A percentile compares a stretch with the other conserved stretches of the same genome.
Evolutionary conservation across 2,888 invertebrate genomes (phyloP).

Genomic region (Zaprionus obscuricornis): DNA sequence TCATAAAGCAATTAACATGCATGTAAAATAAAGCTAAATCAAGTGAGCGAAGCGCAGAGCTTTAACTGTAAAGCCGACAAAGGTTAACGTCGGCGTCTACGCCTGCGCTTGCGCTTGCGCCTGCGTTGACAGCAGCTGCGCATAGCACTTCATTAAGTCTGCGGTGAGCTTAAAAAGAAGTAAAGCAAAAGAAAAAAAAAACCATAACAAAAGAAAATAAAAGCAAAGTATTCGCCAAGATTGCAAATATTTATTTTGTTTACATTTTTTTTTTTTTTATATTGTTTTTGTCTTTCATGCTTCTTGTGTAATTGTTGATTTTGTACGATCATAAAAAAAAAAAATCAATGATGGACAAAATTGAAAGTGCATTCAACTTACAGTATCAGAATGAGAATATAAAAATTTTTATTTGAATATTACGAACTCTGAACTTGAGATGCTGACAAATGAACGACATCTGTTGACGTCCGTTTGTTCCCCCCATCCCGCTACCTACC

Average conservation of each 20-base stretch:
- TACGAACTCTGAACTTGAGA: constrained; percentile 36
- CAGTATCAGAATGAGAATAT: constrained; percentile 12
- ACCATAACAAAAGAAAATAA: constrained; percentile 11
- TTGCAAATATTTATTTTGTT: constrained; percentile 64
- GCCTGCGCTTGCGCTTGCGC: not conserved
- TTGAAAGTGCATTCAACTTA: constrained; percentile 68
- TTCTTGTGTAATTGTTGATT: constrained; percentile 57
- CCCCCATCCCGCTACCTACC: not conserved
- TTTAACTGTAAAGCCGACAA: constrained; percentile 68
- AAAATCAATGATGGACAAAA: constrained; percentile 43
- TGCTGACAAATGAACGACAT: too few relatives aligned
- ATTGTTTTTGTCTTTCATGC: constrained; percentile 11
- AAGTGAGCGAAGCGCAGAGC: constrained; percentile 46
- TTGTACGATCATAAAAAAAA: constrained; percentile 57
- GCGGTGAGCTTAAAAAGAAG: constrained; percentile 3
- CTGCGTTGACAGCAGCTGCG: constrained; percentile 8
- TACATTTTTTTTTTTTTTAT: constrained; percentile 26
- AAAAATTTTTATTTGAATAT: not conserved
- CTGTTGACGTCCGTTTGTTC: too few relatives aligned
- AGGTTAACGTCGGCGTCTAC: constrained; percentile 40
- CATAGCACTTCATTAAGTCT: constrained; percentile 21
- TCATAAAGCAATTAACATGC: constrained; percentile 68
- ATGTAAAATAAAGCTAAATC: constrained; percentile 59
- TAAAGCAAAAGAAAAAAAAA: constrained; percentile 10
- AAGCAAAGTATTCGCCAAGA: constrained; percentile 30